Percentiles rank a stretch among this genome's conserved stretches.
phyloP scores from a whole-genome alignment of 2,797 vertebrate genomes.

The Schizothorax lantsangensis region DNA sequence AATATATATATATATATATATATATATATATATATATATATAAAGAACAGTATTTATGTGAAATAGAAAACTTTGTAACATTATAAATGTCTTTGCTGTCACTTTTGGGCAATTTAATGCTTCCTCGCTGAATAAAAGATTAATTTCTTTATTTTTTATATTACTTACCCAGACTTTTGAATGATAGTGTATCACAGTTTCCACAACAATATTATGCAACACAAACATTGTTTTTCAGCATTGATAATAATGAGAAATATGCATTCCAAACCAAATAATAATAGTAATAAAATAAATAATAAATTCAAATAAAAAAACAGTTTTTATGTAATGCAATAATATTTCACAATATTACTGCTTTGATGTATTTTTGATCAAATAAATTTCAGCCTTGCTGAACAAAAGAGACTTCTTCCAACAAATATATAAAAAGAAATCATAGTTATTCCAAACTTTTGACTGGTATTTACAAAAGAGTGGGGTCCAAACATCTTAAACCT shows the following conservation, averaged over 20 bases:
- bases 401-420: too few relatives aligned
- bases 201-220: too few relatives aligned
- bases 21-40: too few relatives aligned
- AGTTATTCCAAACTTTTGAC: neutral
- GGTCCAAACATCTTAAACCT: neutral
- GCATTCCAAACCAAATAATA: too few relatives aligned
- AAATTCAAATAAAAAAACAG: too few relatives aligned
- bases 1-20: too few relatives aligned
- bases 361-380: neutral
- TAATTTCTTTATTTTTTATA: accelerated
- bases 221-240: too few relatives aligned
- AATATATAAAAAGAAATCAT: too few relatives aligned
- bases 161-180: neutral
- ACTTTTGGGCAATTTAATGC: neutral
- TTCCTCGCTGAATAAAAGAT: neutral
- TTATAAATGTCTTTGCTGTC: too few relatives aligned
- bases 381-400: neutral
- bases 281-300: neutral
- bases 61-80: too few relatives aligned
- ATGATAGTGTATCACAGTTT: neutral
- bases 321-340: neutral
- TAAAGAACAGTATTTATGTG: too few relatives aligned
- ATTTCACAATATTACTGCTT: neutral
- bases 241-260: too few relatives aligned
- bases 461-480: neutral